Evolutionary conservation across 2,888 invertebrate species (phyloP).

Genomic region (Autographa pulchrina): DNA sequence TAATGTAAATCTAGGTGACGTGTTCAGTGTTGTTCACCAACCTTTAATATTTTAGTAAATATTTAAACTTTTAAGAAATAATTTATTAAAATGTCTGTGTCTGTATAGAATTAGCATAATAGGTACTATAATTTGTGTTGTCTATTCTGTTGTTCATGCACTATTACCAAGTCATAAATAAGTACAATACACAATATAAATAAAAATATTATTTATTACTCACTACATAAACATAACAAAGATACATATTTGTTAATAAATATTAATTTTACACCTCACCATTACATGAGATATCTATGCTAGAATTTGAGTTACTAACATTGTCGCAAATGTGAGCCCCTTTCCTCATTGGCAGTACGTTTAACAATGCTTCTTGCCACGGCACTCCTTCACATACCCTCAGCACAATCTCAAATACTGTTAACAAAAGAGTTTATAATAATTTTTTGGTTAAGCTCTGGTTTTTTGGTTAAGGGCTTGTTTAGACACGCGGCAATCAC

Average conservation of each 20-base stretch:
- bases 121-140: conserved; percentile 1
- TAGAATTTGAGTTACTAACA: conserved; percentile 69
- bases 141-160: conserved; percentile 10
- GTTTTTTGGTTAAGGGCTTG: too few relatives aligned
- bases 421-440: conserved; percentile 65
- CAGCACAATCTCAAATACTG: conserved; percentile 96
- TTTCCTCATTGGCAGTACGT: conserved; percentile 94
- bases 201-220: conserved; percentile 38
- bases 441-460: neutral
- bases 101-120: neutral
- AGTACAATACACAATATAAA: conserved; percentile 8
- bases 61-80: too few relatives aligned
- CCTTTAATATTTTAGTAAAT: too few relatives aligned
- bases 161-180: conserved; percentile 17
- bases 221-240: conserved; percentile 39
- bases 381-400: conserved; percentile 93
- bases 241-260: conserved; percentile 27
- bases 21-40: too few relatives aligned
- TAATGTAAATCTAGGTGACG: too few relatives aligned
- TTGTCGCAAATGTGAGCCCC: conserved; percentile 89
- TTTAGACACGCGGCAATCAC: too few relatives aligned
- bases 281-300: conserved; percentile 68
- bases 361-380: conserved; percentile 94
- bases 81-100: conserved; percentile 2
- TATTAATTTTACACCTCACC: conserved; percentile 63